Percentiles rank a stretch among this genome's conserved stretches.
Conservation (phyloP, 2,113 vertebrate genomes). For the Plecotus auritus region DNA sequence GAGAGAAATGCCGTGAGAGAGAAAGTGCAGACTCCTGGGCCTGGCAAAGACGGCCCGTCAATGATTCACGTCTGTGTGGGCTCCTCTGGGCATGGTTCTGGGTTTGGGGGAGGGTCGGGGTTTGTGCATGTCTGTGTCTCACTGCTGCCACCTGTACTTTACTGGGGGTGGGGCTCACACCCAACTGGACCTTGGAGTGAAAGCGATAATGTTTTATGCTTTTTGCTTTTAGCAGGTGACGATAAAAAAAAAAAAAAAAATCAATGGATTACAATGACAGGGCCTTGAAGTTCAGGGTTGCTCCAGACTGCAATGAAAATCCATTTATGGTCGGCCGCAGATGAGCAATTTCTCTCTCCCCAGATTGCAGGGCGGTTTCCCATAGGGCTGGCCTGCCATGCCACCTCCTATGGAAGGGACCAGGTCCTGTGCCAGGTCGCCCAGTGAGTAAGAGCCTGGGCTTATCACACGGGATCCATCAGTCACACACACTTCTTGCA, state of each 20-base stretch:
- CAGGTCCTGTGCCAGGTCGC: conserved; percentile 29
- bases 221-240: conserved; percentile 70
- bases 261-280: conserved; percentile 48
- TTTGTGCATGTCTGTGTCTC: not conserved
- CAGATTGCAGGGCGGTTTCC: conserved; percentile 47
- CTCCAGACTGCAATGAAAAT: conserved; percentile 37
- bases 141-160: not conserved
- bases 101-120: not conserved
- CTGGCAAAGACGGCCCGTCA: not conserved
- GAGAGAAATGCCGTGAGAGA: not conserved
- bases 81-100: not conserved
- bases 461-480: conserved; percentile 76
- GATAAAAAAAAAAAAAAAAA: conserved; percentile 58
- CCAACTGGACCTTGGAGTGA: not conserved
- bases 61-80: not conserved
- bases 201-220: conserved; percentile 60
- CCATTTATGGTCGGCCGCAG: conserved; percentile 43
- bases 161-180: not conserved
- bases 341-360: conserved; percentile 71
- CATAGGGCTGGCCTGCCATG: conserved; percentile 68
- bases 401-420: conserved; percentile 65
- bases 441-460: conserved; percentile 73
- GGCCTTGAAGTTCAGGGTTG: conserved; percentile 38
- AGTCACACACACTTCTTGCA: conserved; percentile 50
- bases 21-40: not conserved